A percentile compares a stretch with the other conserved stretches of the same genome.
Conservation (phyloP, 2,113 vertebrate genomes). For the Tretioscincus oriximinensis region DNA sequence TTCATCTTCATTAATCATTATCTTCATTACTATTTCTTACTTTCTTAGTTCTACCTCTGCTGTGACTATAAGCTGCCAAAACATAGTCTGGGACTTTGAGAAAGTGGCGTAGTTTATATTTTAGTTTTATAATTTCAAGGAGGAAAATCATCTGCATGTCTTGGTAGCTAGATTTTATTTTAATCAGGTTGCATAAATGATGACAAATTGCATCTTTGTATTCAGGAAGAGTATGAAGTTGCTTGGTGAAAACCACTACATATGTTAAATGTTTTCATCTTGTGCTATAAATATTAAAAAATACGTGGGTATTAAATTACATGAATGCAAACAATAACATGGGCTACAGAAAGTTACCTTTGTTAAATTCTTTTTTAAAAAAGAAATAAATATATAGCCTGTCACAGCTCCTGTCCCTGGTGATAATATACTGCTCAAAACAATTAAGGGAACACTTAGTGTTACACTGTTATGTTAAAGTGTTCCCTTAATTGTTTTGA, state of each 20-base stretch:
- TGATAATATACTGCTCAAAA: too few species aligned
- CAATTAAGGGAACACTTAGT: too few species aligned
- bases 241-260: conserved; percentile 72
- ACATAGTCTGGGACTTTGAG: not conserved
- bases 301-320: conserved; percentile 70
- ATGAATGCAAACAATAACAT: conserved; percentile 59
- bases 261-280: conserved; percentile 73
- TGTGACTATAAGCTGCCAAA: not conserved
- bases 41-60: too few species aligned
- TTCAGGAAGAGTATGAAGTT: conserved; percentile 70
- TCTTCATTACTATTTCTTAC: too few species aligned
- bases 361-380: conserved; percentile 54
- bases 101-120: conserved; percentile 43
- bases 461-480: too few species aligned
- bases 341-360: conserved; percentile 71
- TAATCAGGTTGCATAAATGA: conserved; percentile 71
- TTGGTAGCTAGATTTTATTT: conserved; percentile 72
- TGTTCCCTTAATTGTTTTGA: too few species aligned
- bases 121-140: conserved; percentile 72
- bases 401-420: conserved; percentile 34
- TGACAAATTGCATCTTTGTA: conserved; percentile 75
- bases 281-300: conserved; percentile 75
- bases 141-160: conserved; percentile 71
- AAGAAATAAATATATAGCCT: not conserved
- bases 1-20: too few species aligned